Evolutionary conservation across 2,888 invertebrate species (phyloP).

Genomic region (Thecophora atra): DNA sequence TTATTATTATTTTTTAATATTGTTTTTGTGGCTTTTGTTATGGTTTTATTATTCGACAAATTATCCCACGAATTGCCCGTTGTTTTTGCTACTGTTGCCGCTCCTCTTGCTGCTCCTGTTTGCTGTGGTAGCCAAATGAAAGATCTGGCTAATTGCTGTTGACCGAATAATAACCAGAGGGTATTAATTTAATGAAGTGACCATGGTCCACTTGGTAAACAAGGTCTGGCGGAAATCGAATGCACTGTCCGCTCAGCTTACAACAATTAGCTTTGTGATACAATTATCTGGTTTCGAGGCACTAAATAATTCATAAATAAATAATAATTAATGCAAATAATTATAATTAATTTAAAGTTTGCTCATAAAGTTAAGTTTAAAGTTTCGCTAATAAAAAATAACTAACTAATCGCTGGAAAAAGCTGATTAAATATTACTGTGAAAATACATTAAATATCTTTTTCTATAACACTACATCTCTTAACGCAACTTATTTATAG

Average conservation of each 20-base stretch:
- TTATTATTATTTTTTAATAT: not conserved
- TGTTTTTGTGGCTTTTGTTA: not conserved
- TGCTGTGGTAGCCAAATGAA: not conserved
- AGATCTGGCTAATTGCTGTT: constrained; percentile 3
- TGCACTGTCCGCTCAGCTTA: not conserved
- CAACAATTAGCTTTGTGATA: not conserved
- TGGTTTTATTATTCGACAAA: not conserved
- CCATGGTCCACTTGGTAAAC: not conserved
- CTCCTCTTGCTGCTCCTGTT: not conserved
- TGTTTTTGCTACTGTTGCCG: not conserved
- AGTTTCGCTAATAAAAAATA: too few relatives aligned
- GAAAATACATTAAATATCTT: too few relatives aligned
- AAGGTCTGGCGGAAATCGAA: too few relatives aligned
- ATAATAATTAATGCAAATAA: too few relatives aligned
- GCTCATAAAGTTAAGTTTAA: too few relatives aligned
- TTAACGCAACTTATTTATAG: too few relatives aligned
- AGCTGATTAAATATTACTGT: too few relatives aligned
- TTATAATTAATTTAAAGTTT: too few relatives aligned
- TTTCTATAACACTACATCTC: too few relatives aligned
- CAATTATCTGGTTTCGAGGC: not conserved
- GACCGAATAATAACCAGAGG: not conserved
- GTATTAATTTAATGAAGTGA: constrained; percentile 19
- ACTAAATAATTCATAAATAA: not conserved
- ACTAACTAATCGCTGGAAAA: too few relatives aligned
- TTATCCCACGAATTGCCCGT: not conserved